Conservation (phyloP, 2,797 vertebrate genomes). For the Poecilia picta region DNA sequence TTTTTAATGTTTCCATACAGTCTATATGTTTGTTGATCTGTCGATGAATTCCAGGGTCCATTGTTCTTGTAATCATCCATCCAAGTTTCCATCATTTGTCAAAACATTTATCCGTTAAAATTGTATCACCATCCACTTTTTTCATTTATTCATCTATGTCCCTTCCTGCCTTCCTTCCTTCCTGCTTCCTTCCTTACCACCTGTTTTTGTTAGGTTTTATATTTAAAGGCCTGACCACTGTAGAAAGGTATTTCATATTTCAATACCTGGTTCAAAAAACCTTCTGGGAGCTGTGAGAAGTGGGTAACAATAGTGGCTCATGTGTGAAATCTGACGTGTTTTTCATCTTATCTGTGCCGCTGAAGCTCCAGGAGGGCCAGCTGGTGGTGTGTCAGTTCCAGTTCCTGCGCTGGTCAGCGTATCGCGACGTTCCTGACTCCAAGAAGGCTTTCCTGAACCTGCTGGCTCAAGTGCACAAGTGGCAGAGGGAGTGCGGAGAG, state of each 20-base stretch:
- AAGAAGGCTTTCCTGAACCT: constrained; percentile 96
- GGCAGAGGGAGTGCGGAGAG: constrained; percentile 94
- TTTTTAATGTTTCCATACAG: no score
- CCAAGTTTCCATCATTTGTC: background rate
- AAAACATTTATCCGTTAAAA: background rate
- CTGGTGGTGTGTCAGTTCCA: constrained; percentile 89
- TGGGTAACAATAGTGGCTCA: constrained; percentile 5
- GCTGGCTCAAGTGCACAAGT: constrained; percentile 93
- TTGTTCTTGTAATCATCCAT: background rate
- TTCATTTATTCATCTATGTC: background rate
- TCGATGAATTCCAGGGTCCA: no score
- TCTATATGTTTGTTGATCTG: no score
- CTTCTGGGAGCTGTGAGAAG: constrained; percentile 21
- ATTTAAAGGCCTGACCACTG: background rate
- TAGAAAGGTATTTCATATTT: background rate
- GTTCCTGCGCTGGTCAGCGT: constrained; percentile 88
- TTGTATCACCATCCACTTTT: background rate
- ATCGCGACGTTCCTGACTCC: constrained; percentile 94
- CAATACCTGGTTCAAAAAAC: background rate
- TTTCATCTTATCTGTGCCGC: constrained; percentile 34
- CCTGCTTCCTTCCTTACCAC: background rate
- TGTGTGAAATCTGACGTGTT: constrained; percentile 12
- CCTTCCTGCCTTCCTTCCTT: background rate
- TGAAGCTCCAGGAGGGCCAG: constrained; percentile 93
- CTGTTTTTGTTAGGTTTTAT: background rate